A percentile compares a stretch with the other conserved stretches of the same genome.
phyloP scores from a whole-genome alignment of 1,140 invertebrate genomes.

The Drosophila nikananu region DNA sequence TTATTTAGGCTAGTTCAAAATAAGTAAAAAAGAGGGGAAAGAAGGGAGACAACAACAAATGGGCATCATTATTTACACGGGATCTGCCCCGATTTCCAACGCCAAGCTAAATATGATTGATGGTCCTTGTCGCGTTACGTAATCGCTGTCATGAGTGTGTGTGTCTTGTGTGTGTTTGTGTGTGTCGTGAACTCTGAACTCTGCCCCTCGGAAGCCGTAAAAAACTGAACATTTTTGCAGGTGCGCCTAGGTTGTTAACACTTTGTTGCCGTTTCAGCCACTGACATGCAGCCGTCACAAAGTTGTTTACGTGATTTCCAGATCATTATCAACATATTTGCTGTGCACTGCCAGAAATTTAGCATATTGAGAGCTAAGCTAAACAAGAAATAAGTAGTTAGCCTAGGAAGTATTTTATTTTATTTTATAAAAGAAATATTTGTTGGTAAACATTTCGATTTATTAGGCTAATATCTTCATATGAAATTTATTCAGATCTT shows the following conservation, averaged over 20 bases:
- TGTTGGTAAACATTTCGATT: background rate
- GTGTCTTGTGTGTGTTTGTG: conserved; percentile 54
- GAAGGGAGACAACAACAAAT: conserved; percentile 23
- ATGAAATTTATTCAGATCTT: no score
- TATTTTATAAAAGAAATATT: no score
- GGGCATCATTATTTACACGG: conserved; percentile 45
- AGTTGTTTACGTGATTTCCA: conserved; percentile 61
- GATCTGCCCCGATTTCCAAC: conserved; percentile 16
- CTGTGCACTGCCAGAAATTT: conserved; percentile 13
- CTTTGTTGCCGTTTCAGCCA: conserved; percentile 71
- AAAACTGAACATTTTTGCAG: conserved; percentile 62
- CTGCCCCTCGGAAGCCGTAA: conserved; percentile 12
- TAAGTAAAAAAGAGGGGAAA: no score
- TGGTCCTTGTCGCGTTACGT: conserved; percentile 79
- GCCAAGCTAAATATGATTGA: conserved; percentile 75
- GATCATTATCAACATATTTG: conserved; percentile 67
- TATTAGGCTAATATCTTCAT: no score
- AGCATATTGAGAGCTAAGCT: no score
- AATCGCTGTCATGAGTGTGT: conserved; percentile 69
- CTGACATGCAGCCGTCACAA: conserved; percentile 53
- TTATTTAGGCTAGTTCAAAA: conserved; percentile 50
- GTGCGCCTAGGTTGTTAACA: conserved; percentile 67
- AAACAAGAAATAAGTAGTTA: no score
- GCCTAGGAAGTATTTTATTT: no score
- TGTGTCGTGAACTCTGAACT: conserved; percentile 45